Evolutionary conservation across 1,140 invertebrate species (phyloP).

Genomic region (Caenorhabditis inopinata): DNA sequence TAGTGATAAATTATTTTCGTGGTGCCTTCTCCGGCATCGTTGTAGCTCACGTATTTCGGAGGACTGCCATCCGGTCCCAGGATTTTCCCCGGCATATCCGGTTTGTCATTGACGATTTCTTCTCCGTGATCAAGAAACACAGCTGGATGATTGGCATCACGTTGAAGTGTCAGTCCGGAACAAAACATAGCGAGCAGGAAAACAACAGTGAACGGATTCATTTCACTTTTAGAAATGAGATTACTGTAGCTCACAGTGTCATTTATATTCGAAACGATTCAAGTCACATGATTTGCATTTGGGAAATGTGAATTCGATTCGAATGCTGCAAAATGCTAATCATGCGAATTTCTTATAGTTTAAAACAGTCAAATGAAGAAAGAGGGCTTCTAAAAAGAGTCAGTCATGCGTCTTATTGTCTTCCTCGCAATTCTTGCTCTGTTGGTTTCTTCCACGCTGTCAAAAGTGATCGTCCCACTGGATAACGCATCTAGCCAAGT

Average conservation of each 20-base stretch:
- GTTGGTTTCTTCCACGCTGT: no score
- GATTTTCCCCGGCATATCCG: not conserved
- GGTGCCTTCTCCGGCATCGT: not conserved
- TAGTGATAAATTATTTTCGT: not conserved
- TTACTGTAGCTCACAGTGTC: not conserved
- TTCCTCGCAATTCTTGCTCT: not conserved
- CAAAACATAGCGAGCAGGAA: not conserved
- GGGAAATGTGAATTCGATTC: no score
- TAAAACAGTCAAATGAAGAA: not conserved
- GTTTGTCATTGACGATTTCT: not conserved
- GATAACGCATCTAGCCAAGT: not conserved
- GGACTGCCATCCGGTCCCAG: not conserved
- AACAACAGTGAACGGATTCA: not conserved
- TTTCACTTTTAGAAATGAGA: not conserved
- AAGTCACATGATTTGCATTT: not conserved
- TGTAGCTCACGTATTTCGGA: not conserved
- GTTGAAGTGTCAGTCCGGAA: not conserved
- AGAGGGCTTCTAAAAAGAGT: not conserved
- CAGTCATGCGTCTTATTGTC: constrained; percentile 1
- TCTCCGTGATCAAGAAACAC: not conserved
- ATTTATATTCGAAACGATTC: not conserved
- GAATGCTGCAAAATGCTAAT: not conserved
- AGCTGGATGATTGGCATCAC: not conserved
- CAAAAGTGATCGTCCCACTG: not conserved
- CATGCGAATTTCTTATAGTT: not conserved